Evolutionary conservation across 2,113 vertebrate genomes (phyloP).

Genomic region (Rynchops niger): DNA sequence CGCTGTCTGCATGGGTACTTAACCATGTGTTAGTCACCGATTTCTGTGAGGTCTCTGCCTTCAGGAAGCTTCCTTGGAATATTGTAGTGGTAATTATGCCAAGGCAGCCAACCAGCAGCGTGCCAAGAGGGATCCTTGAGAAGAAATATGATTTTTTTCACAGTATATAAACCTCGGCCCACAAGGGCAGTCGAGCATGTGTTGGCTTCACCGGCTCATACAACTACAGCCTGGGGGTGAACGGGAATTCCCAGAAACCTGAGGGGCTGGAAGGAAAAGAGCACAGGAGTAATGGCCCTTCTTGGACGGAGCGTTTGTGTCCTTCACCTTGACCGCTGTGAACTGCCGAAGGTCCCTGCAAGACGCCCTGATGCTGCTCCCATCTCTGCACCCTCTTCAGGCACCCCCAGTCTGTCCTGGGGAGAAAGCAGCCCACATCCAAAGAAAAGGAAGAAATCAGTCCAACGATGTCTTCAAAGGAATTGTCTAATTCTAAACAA

Average conservation of each 20-base stretch:
- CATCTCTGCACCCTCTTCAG: rapidly evolving
- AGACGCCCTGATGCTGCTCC: rapidly evolving
- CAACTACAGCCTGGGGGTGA: not conserved
- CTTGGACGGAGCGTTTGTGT: rapidly evolving
- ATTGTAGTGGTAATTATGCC: rapidly evolving
- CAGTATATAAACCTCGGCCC: not conserved
- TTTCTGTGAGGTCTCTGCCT: not conserved
- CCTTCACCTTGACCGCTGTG: not conserved
- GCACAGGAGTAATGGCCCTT: not conserved
- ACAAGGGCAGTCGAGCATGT: rapidly evolving
- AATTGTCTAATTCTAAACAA: not conserved
- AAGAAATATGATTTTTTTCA: not conserved
- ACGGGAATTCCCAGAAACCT: not conserved
- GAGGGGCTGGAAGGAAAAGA: not conserved
- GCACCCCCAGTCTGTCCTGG: not conserved
- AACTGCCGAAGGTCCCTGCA: rapidly evolving
- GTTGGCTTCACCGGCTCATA: not conserved
- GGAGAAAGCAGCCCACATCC: rapidly evolving
- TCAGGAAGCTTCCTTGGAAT: not conserved
- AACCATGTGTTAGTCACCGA: too few species aligned
- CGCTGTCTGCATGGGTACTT: not conserved
- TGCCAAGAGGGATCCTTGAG: not conserved
- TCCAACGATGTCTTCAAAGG: not conserved
- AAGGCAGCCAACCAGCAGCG: rapidly evolving
- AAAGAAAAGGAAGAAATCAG: too few species aligned